Conservation (phyloP, 2,113 vertebrate species). For the Xenus cinereus region DNA sequence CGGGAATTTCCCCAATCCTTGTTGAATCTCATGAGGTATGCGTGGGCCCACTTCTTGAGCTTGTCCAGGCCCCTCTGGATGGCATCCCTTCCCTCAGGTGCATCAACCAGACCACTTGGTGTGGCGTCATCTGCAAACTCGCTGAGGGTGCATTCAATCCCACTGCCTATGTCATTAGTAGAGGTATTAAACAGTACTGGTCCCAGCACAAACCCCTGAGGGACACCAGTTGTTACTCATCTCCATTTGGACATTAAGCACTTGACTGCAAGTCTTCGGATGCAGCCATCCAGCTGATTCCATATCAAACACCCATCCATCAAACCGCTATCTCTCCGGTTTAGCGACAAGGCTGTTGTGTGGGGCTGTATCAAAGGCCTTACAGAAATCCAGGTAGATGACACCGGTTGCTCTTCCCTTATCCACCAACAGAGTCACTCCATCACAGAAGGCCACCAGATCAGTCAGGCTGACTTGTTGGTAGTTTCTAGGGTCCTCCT, state of each 20-base stretch:
- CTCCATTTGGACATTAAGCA: background rate
- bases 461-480: background rate
- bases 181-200: background rate
- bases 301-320: background rate
- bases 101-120: background rate
- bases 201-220: background rate
- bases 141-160: background rate
- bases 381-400: background rate
- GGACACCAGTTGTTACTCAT: background rate
- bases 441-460: background rate
- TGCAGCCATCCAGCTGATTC: background rate
- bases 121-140: background rate
- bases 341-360: background rate
- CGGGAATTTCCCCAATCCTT: too few relatives aligned
- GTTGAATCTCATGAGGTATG: too few relatives aligned
- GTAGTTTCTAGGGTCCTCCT: background rate
- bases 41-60: too few relatives aligned
- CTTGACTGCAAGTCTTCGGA: background rate
- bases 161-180: background rate
- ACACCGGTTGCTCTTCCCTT: background rate
- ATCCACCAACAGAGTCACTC: background rate
- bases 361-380: background rate
- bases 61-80: too few relatives aligned
- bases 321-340: fast-evolving
- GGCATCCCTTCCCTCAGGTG: fast-evolving